Percentiles rank a stretch among this genome's conserved stretches.
These are phyloP conservation scores for Colossoma macropomum DNA, from an alignment of 2,113 vertebrate genomes.

Conservation along the genomic window DNA sequence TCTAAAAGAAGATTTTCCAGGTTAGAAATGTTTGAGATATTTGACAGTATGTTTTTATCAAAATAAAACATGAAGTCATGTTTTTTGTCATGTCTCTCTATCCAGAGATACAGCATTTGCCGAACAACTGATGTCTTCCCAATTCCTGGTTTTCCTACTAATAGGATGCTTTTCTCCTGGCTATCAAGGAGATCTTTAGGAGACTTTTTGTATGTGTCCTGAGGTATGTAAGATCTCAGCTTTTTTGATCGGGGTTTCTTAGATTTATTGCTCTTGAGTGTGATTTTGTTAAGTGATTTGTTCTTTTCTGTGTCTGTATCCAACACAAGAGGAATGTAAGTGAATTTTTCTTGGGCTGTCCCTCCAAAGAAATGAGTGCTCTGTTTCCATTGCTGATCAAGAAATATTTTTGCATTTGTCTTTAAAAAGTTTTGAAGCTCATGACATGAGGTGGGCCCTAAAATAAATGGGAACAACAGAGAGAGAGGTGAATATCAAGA, in stretches of 20 bases:
- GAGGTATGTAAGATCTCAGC: constrained; percentile 47
- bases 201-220: not conserved
- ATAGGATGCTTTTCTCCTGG: constrained; percentile 28
- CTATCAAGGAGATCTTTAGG: constrained; percentile 39
- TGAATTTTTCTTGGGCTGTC: not conserved
- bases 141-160: constrained; percentile 56
- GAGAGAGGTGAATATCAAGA: not conserved
- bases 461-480: not conserved
- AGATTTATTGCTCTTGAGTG: constrained; percentile 39
- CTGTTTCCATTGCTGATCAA: not conserved
- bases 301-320: constrained; percentile 18
- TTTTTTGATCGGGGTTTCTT: constrained; percentile 55
- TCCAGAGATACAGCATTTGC: constrained; percentile 53
- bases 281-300: constrained; percentile 10
- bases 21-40: not conserved
- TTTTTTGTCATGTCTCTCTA: constrained; percentile 15
- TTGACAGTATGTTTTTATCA: constrained; percentile 24
- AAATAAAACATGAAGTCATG: constrained; percentile 55
- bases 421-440: constrained; percentile 30
- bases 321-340: constrained; percentile 46
- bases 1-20: constrained; percentile 37
- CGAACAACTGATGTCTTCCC: constrained; percentile 49
- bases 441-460: constrained; percentile 40
- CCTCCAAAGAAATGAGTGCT: not conserved
- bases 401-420: constrained; percentile 1